Conservation (phyloP, 2,113 vertebrate species). For the Hydropotes inermis region DNA sequence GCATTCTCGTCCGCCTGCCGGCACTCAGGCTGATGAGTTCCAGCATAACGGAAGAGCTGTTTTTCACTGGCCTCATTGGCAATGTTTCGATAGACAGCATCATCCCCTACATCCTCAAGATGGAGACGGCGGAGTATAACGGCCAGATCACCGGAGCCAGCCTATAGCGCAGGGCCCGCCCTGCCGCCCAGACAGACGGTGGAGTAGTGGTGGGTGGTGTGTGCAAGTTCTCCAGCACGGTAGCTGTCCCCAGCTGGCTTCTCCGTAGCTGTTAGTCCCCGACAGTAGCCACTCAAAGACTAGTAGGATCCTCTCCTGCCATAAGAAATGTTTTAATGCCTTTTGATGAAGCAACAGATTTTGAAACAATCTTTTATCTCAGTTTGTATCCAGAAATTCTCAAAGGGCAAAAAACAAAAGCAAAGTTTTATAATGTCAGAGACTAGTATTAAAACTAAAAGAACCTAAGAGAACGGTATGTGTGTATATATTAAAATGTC, state of each 20-base stretch:
- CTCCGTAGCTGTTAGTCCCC: slow-evolving; percentile 60
- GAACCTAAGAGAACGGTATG: slow-evolving; percentile 72
- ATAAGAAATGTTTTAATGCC: slow-evolving; percentile 78
- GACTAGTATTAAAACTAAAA: slow-evolving; percentile 80
- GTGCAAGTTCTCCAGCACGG: slow-evolving; percentile 65
- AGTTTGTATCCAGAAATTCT: slow-evolving; percentile 80
- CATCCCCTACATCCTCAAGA: slow-evolving; percentile 99
- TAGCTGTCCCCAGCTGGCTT: slow-evolving; percentile 59
- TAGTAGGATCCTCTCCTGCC: slow-evolving; percentile 73
- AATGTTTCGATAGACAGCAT: slow-evolving; percentile 99
- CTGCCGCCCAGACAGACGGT: neutral
- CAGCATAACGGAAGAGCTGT: slow-evolving; percentile 97
- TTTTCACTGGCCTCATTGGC: slow-evolving; percentile 98
- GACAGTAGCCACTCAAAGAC: slow-evolving; percentile 68
- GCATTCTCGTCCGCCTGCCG: slow-evolving; percentile 95
- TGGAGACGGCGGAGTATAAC: slow-evolving; percentile 98
- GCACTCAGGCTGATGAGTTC: slow-evolving; percentile 97
- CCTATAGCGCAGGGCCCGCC: slow-evolving; percentile 75
- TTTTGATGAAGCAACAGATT: slow-evolving; percentile 81
- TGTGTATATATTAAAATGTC: slow-evolving; percentile 78
- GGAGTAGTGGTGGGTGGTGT: slow-evolving; percentile 63
- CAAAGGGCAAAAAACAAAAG: slow-evolving; percentile 80
- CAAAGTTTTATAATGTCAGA: slow-evolving; percentile 80
- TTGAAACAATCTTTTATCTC: slow-evolving; percentile 79
- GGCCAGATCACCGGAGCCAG: slow-evolving; percentile 91